These are phyloP conservation scores for Capra hircus DNA, from an alignment of 2,113 vertebrate genomes.

Conservation along the genomic window DNA sequence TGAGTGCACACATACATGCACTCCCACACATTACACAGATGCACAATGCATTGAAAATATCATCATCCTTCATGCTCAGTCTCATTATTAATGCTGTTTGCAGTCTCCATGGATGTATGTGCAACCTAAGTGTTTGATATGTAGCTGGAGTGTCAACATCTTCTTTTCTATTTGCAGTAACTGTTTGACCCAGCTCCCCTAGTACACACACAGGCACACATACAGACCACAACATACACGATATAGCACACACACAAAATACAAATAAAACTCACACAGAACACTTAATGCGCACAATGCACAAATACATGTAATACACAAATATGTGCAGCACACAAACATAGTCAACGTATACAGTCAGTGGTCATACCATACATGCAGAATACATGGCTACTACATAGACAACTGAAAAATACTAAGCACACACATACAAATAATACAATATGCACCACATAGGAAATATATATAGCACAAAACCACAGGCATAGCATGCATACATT, in stretches of 20 bases:
- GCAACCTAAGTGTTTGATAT: not conserved
- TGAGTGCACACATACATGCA: not conserved
- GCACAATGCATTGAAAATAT: not conserved
- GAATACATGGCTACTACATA: not conserved
- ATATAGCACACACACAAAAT: not conserved
- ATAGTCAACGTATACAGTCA: not conserved
- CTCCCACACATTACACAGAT: not conserved
- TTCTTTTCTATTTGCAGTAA: not conserved
- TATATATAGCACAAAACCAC: not conserved
- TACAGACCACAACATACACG: not conserved
- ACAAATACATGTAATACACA: not conserved
- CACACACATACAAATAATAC: not conserved
- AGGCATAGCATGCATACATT: not conserved
- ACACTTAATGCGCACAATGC: not conserved
- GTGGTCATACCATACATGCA: not conserved
- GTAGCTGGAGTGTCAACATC: not conserved
- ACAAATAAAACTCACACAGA: not conserved
- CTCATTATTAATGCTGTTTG: constrained; percentile 19
- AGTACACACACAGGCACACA: not conserved
- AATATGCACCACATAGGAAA: not conserved
- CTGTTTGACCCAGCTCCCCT: not conserved
- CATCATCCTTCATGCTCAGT: not conserved
- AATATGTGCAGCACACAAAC: not conserved
- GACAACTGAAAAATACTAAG: not conserved
- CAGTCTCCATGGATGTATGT: not conserved